Base-by-base conservation (phyloP, 2,888 invertebrate genomes). In the Aelia acuminata region DNA sequence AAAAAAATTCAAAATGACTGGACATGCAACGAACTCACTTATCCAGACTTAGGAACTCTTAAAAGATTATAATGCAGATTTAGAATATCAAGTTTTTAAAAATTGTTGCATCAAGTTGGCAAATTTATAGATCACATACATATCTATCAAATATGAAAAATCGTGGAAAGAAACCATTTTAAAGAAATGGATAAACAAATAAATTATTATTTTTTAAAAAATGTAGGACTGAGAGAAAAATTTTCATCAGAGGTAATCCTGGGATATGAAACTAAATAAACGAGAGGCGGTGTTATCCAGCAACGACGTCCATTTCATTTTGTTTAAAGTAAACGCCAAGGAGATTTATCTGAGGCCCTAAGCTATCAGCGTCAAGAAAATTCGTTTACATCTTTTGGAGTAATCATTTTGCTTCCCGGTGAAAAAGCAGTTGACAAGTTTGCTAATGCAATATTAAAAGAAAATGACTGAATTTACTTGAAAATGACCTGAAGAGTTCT, bases 361-460 rank as follows among this genome's bases (percentile, higher is more conserved):
- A 70, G 63, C 63, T 70, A 70, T 70, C 63, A 70, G 35, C 63
- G 31, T 70, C 63, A 35, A 35, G 31, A 8, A 70, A 70, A 70
- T 70, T 70, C 31, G 63, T 70, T 70, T 70, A 70, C 31, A 70
- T 70, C 31, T 70, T 31, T 70, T 70, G 35, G 63, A 26, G 35
- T 70, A 70, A 70, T 70, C 63, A 70, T 31, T 70, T 70, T 35
- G 18, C 63, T 20, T 70, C 15, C 31, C 35, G n/a, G 8, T 18
- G 31, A 35, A 70, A 70, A 70, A 70, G 63, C 31, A 57, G 57
- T 57, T 70, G 63, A 70, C 63, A 70, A 70, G 63, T 70, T 70
- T 35, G 18, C 63, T 70, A 70, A 35, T 35, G 8, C 8, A 31
- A 70, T 70, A 70, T 70, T 70, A 70, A 70, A 70, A 70, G 63